Conservation (phyloP, 2,888 invertebrate species). For the Mechanitis messenoides region DNA sequence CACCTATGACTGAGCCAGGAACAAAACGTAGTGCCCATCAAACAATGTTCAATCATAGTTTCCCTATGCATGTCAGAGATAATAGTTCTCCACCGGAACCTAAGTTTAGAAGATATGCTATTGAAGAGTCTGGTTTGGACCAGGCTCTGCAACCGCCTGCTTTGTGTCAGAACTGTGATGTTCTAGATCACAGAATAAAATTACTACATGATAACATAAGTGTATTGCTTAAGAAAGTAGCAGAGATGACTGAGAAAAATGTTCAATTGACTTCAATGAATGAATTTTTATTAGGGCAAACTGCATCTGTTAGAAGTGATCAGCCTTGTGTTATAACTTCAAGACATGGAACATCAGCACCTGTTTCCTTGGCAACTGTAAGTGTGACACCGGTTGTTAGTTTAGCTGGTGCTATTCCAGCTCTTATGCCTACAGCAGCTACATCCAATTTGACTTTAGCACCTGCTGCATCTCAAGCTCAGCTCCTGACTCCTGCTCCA, state of each 20-base stretch:
- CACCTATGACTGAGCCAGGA: conserved; percentile 43
- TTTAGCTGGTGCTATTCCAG: conserved; percentile 61
- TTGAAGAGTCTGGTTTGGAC: conserved; percentile 54
- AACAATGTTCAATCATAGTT: conserved; percentile 41
- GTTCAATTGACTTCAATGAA: conserved; percentile 68
- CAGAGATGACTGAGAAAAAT: conserved; percentile 68
- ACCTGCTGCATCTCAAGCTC: conserved; percentile 66
- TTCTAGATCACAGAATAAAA: conserved; percentile 61
- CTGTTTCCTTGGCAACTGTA: conserved; percentile 68
- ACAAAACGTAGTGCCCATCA: conserved; percentile 45
- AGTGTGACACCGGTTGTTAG: conserved; percentile 72
- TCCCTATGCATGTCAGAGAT: conserved; percentile 50
- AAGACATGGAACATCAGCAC: conserved; percentile 66
- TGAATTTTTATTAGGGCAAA: conserved; percentile 67
- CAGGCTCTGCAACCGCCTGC: conserved; percentile 48
- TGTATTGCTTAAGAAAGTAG: conserved; percentile 65
- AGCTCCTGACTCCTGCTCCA: conserved; percentile 66
- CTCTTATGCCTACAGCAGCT: conserved; percentile 61
- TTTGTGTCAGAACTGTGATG: conserved; percentile 60
- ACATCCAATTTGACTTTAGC: conserved; percentile 61
- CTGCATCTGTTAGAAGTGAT: conserved; percentile 59
- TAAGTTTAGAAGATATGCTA: conserved; percentile 58
- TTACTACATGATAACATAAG: conserved; percentile 69
- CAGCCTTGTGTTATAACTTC: conserved; percentile 71
- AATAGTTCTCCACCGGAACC: conserved; percentile 66